Evolutionary conservation across 2,113 vertebrate genomes (phyloP).

Genomic region (Cavia aperea): DNA sequence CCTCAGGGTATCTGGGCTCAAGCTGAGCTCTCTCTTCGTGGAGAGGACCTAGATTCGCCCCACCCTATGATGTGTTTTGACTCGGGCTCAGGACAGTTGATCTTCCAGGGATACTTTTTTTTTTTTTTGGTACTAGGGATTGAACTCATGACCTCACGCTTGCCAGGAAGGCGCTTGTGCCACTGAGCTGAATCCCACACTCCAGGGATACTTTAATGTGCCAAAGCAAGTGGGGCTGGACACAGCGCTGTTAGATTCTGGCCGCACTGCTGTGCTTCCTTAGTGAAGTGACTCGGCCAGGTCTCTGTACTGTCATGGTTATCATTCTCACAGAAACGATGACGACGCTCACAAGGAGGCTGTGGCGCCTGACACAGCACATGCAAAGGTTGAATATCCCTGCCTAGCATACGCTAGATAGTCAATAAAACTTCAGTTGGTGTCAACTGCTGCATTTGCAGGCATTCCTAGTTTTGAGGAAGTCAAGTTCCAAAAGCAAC

Average conservation of each 20-base stretch:
- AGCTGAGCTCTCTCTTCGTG: not conserved
- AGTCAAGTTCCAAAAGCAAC: constrained; percentile 5
- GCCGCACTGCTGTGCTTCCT: not conserved
- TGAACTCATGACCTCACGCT: too few relatives aligned
- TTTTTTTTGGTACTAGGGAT: too few relatives aligned
- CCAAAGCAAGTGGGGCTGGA: not conserved
- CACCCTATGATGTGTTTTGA: not conserved
- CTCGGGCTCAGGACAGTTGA: not conserved
- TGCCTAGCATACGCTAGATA: not conserved
- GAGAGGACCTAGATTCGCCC: not conserved
- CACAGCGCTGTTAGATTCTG: not conserved
- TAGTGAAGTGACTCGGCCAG: not conserved
- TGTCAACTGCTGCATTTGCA: not conserved
- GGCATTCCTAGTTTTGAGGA: not conserved
- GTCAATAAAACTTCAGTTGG: not conserved
- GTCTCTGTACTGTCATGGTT: not conserved
- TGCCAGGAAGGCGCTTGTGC: too few relatives aligned
- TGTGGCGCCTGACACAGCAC: not conserved
- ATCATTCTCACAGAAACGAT: not conserved
- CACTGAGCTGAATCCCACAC: too few relatives aligned
- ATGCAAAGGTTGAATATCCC: not conserved
- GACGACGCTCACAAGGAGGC: not conserved
- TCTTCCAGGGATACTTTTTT: not conserved
- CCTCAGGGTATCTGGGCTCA: not conserved
- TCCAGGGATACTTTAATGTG: not conserved